Base-by-base conservation (phyloP, 2,888 invertebrate genomes). In the Liopterus haemorrhoidalis region DNA sequence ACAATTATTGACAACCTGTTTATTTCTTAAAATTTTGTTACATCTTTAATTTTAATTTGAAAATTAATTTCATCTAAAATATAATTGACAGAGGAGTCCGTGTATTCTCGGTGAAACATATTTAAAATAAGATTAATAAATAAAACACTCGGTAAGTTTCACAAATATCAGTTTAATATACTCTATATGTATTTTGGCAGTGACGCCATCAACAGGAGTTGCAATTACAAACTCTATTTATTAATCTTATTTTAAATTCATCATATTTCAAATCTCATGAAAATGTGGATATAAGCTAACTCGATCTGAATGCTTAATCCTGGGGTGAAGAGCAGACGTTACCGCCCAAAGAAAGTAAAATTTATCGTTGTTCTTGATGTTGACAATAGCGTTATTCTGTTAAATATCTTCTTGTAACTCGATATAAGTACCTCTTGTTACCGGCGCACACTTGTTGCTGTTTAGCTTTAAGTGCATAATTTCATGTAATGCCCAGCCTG, bases 1-100 rank as follows among this genome's bases (percentile, higher is more conserved):
- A 57, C 42, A 50, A 56, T 54, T 6, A 56, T 54, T 5, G 40
- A 33, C n/a, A 56, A 40, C 28, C 42, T 24, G 42, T 55, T 56
- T 24, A 50, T n/a, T 33, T 46, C 32, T 44, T 51, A 52, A 46
- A 54, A 58, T 41, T 52, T 53, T 5, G 36, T 9, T 19, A 54
- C 25, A 45, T 47, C 31, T 4, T 45, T 33, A 15, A 50, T 36
- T 15, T 22, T 27, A 15, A 52, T 50, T 9, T 49, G 52, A 49
- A 55, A 56, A 15, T 42, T 24, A 24, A 54, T 48, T 20, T 28
- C 43, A n/a, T n/a, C n/a, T n/a, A n/a, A n/a, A n/a, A n/a, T n/a
- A n/a, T n/a, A n/a, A n/a, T n/a, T n/a, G n/a, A n/a, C n/a, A n/a
- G n/a, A n/a, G n/a, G n/a, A n/a, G n/a, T n/a, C n/a, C n/a, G n/a